phyloP scores from a whole-genome alignment of 2,113 vertebrate species.

The Lycaon pictus region DNA sequence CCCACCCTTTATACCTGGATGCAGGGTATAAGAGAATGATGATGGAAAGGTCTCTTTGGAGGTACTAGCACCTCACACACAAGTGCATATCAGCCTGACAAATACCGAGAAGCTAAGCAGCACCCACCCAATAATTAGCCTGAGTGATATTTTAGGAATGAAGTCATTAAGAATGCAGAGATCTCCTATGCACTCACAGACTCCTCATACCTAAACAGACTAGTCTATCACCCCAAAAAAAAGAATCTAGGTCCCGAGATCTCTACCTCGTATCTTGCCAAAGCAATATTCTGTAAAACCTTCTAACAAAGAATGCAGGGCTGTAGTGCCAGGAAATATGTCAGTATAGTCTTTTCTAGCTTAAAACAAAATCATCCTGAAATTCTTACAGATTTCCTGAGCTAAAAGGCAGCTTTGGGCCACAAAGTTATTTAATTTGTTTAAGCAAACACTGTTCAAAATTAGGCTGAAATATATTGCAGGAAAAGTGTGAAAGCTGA shows the following conservation, averaged over 20 bases:
- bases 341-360: neutral
- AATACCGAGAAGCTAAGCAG: neutral
- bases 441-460: neutral
- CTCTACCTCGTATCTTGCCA: neutral
- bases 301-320: neutral
- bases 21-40: no score
- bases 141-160: rapidly evolving
- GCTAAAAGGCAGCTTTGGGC: neutral
- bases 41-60: neutral
- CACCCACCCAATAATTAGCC: neutral
- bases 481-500: no score
- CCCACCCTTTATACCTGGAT: rapidly evolving
- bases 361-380: neutral
- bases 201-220: neutral
- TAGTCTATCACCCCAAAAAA: neutral
- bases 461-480: neutral
- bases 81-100: rapidly evolving
- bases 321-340: neutral
- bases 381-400: neutral
- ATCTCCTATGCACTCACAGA: neutral
- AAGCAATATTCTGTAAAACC: neutral
- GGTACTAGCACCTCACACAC: neutral
- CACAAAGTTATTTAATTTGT: neutral
- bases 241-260: neutral
- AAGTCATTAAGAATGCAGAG: neutral